Base-by-base conservation (phyloP, 2,797 vertebrate genomes). In the Gallinago nigripennis region DNA sequence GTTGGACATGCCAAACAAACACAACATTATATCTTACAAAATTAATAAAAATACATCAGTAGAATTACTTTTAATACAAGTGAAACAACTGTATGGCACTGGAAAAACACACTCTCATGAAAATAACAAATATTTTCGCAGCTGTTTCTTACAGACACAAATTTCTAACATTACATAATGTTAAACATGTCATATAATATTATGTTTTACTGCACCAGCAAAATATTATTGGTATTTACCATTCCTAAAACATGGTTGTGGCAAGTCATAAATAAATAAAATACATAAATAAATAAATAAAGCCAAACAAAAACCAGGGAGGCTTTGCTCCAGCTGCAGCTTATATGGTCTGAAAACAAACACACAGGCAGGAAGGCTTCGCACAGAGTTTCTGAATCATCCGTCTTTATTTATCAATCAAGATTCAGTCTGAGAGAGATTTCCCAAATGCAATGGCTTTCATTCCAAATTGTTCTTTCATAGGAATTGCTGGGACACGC, bases 101-200 rank as follows among this genome's bases (percentile, higher is more conserved):
- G 30, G 58, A 85, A 48, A 88, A 90, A 92, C 89, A 78, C 25
- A 86, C 8, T 23, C 35, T 53, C 51, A 53, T 25, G 61, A 92
- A 88, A 92, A 45, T 43, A 87, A 80, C 25, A 79, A 97, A 33
- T 84, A 85, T 7, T 94, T 89, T 57, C 76, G 58, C 72, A 86
- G 73, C 73, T 66, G 72, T 56, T 93, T 88, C 80, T 84, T 70
- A 82, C 4, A 91, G 51, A 77, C 24, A 56, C 41, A 68, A 30
- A 79, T 91, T 68, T 86, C 37, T 65, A 86, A 61, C 45, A 87
- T 68, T 70, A 64, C 14, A 6, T n/a, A 80, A 61, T 64, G 87
- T 68, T 75, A 75, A 69, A 54, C n/a, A 82, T 58, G 43, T 54
- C 46, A 81, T 63, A 57, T 0, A 83, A 54, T 20, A 69, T 14